Conservation (phyloP, 2,888 invertebrate genomes). For the Miltochrista miniata region DNA sequence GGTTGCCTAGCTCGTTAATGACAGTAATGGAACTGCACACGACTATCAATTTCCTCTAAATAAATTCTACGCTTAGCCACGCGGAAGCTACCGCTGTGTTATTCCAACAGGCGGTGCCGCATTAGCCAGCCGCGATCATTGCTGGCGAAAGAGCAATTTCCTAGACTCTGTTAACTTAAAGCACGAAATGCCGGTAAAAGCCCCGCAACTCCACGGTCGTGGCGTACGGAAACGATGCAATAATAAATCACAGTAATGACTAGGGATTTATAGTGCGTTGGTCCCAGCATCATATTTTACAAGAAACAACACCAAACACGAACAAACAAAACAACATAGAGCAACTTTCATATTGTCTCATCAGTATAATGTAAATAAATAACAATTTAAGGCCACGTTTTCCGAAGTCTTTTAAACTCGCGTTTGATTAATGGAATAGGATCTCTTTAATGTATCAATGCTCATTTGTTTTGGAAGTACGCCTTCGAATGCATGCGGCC, state of each 20-base stretch:
- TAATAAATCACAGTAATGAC: conserved; percentile 71
- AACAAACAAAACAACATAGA: conserved; percentile 20
- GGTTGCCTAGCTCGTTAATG: conserved; percentile 54
- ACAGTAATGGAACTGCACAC: conserved; percentile 49
- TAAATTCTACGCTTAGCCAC: conserved; percentile 70
- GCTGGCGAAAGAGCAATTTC: conserved; percentile 73
- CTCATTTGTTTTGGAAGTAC: conserved; percentile 47
- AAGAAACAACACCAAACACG: conserved; percentile 19
- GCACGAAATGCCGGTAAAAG: conserved; percentile 64
- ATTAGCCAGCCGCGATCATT: conserved; percentile 73
- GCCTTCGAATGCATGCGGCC: conserved; percentile 33
- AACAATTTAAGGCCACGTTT: conserved; percentile 24
- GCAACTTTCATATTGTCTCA: conserved; percentile 31
- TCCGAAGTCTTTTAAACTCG: conserved; percentile 26
- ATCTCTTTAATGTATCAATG: conserved; percentile 45
- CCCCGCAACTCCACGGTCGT: conserved; percentile 56
- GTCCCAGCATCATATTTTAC: conserved; percentile 30
- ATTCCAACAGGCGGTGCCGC: conserved; percentile 64
- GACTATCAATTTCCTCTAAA: conserved; percentile 73
- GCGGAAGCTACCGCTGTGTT: conserved; percentile 74
- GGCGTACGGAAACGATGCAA: conserved; percentile 65
- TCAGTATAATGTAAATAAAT: conserved; percentile 28
- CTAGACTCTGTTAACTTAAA: conserved; percentile 66
- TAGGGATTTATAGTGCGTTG: conserved; percentile 45
- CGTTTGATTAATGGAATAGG: conserved; percentile 51